Base-by-base conservation (phyloP, 2,797 vertebrate genomes). In the Spheniscus humboldti region DNA sequence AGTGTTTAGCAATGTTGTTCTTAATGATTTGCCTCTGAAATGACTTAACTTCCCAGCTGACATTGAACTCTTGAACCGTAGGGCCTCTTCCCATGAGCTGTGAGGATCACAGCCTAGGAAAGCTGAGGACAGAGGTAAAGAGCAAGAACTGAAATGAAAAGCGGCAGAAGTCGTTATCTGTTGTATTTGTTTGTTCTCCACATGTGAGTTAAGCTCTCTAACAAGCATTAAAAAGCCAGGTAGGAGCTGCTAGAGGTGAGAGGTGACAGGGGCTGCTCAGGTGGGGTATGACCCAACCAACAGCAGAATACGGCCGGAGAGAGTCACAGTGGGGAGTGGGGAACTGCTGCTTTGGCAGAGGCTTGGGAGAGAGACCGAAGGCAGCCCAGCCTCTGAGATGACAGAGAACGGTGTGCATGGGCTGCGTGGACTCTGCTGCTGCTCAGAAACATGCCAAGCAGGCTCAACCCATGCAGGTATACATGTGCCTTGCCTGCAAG, bases 321-420 rank as follows among this genome's bases (percentile, higher is more conserved):
- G 0, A 7, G 22, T 56, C 31, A 45, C 50, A 24, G 11, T 25
- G 37, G n/a, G 31, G n/a, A 56, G 7, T 18, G 47, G 11, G 43
- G 43, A 37, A 17, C 22, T 56, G 28, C 67, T 60, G 22, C 68
- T 64, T 77, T 64, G 50, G 11, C 31, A 52, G 43, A 52, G 55
- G 19, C 25, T 88, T 41, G 45, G 16, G 35, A 79, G 33, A 23
- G 33, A 9, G 39, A 12, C 16, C 3, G 10, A 76, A 81, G 37
- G 50, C 24, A 77, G 1, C 48, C 35, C 35, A 62, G 23, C 20
- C 25, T 53, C 39, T 3, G 14, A 64, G 37, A 43, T 67, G 28
- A 16, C 10, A 43, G n/a, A 13, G 17, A 14, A 1, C 0, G 1
- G 15, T 15, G 18, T 64, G 13, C 18, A 1, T 13, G 52, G 31